A percentile compares a stretch with the other conserved stretches of the same genome.
Conservation (phyloP, 2,113 vertebrate species). For the Grammomys dolichurus region DNA sequence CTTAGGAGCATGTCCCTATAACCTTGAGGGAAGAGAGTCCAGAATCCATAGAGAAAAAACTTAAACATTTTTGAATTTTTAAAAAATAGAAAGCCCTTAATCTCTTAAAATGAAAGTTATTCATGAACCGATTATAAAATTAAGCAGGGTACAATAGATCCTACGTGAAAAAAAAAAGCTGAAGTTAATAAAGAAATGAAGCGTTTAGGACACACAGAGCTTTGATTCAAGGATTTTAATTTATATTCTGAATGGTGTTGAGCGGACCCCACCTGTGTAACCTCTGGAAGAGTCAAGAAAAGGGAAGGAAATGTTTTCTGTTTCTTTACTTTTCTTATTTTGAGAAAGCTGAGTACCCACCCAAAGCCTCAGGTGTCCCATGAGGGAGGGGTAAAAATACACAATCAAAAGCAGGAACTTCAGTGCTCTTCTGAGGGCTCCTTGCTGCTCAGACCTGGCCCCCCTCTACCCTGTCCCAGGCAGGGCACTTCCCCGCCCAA, state of each 20-base stretch:
- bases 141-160: not conserved
- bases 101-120: conserved; percentile 38
- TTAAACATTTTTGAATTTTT: conserved; percentile 15
- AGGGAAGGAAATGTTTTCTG: conserved; percentile 76
- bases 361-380: conserved; percentile 79
- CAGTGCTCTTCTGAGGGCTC: not conserved
- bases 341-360: conserved; percentile 66
- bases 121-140: conserved; percentile 17
- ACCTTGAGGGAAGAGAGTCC: conserved; percentile 4
- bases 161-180: not conserved
- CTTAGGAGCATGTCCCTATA: conserved; percentile 1
- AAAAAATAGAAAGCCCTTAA: conserved; percentile 15
- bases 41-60: conserved; percentile 34
- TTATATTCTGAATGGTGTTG: not conserved
- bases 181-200: conserved; percentile 47
- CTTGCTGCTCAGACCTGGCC: not conserved
- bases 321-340: conserved; percentile 58
- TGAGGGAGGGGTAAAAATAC: conserved; percentile 54
- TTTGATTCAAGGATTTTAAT: not conserved
- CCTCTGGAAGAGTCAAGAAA: conserved; percentile 64
- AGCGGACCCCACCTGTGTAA: not conserved
- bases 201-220: not conserved
- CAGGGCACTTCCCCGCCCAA: not conserved
- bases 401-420: not conserved
- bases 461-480: too few species aligned